Conservation (phyloP, 1,140 invertebrate genomes). For the Rhopalosiphum padi region DNA sequence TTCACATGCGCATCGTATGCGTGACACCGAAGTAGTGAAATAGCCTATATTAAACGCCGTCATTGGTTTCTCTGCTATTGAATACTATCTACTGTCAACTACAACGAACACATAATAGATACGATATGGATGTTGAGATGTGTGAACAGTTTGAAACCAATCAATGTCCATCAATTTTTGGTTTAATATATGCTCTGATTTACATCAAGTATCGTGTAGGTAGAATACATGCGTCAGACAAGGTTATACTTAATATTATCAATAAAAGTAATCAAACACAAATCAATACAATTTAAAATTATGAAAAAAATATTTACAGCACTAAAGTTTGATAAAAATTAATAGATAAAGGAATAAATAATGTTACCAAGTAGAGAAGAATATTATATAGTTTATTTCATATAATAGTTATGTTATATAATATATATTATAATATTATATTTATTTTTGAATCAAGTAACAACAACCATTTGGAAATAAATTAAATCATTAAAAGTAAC, state of each 20-base stretch:
- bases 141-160: neutral
- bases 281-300: neutral
- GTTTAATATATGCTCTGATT: neutral
- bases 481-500: neutral
- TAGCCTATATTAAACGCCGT: neutral
- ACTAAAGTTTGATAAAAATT: neutral
- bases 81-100: neutral
- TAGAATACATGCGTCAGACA: neutral
- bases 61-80: neutral
- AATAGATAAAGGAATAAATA: neutral
- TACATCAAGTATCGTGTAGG: neutral
- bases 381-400: constrained; percentile 18
- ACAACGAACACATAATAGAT: neutral
- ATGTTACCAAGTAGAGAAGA: neutral
- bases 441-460: constrained; percentile 31
- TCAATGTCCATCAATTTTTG: neutral
- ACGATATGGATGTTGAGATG: neutral
- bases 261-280: neutral
- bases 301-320: neutral
- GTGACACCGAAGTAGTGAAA: neutral
- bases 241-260: neutral
- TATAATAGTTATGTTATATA: neutral
- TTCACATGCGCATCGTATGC: neutral
- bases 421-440: constrained; percentile 26
- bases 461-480: constrained; percentile 9